These are phyloP conservation scores for Urocynchramus pylzowi DNA, from an alignment of 2,113 vertebrate species.

Conservation along the genomic window DNA sequence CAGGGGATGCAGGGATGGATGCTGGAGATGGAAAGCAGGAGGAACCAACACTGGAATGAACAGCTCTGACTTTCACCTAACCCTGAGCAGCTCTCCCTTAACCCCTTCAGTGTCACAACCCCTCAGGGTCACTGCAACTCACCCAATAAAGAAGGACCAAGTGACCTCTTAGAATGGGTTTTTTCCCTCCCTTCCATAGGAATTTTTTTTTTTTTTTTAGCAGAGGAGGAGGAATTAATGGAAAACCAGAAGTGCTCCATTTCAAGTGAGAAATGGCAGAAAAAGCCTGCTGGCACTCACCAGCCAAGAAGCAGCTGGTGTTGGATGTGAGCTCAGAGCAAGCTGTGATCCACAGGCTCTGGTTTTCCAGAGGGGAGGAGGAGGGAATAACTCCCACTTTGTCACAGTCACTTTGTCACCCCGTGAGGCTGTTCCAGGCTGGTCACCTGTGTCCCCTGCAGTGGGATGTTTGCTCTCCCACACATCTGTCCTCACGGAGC, in stretches of 20 bases:
- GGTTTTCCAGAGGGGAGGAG: neutral
- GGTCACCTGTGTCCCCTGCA: neutral
- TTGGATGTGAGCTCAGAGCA: neutral
- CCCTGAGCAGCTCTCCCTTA: neutral
- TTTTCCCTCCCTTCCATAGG: neutral
- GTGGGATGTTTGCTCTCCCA: neutral
- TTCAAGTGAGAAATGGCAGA: neutral
- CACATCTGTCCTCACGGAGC: neutral
- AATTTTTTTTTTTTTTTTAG: neutral
- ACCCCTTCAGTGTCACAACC: neutral
- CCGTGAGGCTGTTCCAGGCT: neutral
- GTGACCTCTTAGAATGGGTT: neutral
- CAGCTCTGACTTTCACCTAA: neutral
- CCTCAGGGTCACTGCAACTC: neutral
- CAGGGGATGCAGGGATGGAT: neutral
- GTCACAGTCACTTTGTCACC: neutral
- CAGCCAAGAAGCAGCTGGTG: neutral
- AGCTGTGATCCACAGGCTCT: neutral
- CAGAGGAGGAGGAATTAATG: neutral
- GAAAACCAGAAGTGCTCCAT: neutral
- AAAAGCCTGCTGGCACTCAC: neutral
- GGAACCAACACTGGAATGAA: neutral
- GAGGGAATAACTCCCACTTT: neutral
- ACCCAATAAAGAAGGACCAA: neutral
- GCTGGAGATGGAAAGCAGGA: neutral